Evolutionary conservation across 2,888 invertebrate species (phyloP), one percentile per base, ranked within the genome.

Genomic region (Meloe dianella): DNA sequence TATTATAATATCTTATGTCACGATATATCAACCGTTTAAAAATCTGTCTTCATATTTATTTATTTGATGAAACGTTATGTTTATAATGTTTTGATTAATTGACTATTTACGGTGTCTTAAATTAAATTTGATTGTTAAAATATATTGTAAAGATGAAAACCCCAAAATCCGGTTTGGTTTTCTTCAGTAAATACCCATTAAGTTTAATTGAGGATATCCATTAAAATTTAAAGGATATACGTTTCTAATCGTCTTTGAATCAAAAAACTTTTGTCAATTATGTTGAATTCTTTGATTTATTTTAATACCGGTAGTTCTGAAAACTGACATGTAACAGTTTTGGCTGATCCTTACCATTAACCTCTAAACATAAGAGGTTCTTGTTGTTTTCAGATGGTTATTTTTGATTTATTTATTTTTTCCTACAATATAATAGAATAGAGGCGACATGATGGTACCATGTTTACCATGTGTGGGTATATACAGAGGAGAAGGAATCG

Each of bases 401-500:
- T 27, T 27, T n/a, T n/a, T n/a, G n/a, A n/a, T n/a, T 27, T 27
- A 27, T 27, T 27, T n/a, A n/a, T 27, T 27, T 27, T 27, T 27
- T 27, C 2, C 2, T 27, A 3, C 27, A 27, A 27, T 27, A 27
- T 27, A 27, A 27, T 1, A 12, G 47, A 47, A 47, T 47, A 20
- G 20, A 47, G 10, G 20, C 47, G 47, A 41, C 38, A 7, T 17
- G 35, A 17, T 41, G 41, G 41, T 41, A 7, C 41, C 41, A 41
- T 41, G 17, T n/a, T 0, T 4, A 27, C 4, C 27, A 27, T 47
- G 51, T 24, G 47, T 20, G 47, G 58, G 58, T 58, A 22, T 58
- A 22, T 30, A 14, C 20, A 47, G 20, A 58, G 32, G 32, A 22
- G 59, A 59, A 59, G 51, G 32, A 59, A 59, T 20, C 32, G 59